These are phyloP conservation scores for Cavia aperea DNA, from an alignment of 2,113 vertebrate species.

Conservation along the genomic window DNA sequence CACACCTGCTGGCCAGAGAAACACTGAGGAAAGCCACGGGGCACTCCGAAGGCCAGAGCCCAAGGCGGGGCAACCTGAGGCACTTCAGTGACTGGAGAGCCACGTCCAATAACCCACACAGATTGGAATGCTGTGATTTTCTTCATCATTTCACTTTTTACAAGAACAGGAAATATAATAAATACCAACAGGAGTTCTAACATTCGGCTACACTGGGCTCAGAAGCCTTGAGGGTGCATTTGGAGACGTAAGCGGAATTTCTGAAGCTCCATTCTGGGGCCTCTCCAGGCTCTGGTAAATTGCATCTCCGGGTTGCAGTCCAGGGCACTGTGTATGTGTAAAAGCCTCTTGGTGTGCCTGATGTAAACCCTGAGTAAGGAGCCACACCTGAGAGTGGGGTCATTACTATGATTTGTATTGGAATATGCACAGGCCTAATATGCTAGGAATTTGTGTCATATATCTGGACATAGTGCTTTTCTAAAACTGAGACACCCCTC, in stretches of 20 bases:
- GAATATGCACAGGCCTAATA: background rate
- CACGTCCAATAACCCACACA: background rate
- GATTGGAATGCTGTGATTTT: background rate
- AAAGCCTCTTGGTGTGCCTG: background rate
- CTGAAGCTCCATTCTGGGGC: background rate
- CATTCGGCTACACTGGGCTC: background rate
- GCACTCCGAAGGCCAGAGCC: background rate
- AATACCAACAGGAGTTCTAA: background rate
- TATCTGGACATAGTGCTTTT: background rate
- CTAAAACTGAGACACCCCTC: background rate
- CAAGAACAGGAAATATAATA: background rate
- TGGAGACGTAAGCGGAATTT: background rate
- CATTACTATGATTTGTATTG: constrained; percentile 20
- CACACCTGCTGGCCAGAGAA: background rate
- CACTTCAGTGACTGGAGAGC: background rate
- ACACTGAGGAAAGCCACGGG: background rate
- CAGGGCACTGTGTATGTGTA: background rate
- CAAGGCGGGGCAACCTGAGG: background rate
- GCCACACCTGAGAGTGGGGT: background rate
- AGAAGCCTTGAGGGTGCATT: background rate
- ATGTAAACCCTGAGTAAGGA: background rate
- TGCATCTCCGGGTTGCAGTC: background rate
- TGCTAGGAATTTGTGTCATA: constrained; percentile 14
- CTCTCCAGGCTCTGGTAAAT: background rate
- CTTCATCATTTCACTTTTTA: background rate